Evolutionary conservation across 1,140 invertebrate genomes (phyloP).

Genomic region (Sitobion miscanthi): DNA sequence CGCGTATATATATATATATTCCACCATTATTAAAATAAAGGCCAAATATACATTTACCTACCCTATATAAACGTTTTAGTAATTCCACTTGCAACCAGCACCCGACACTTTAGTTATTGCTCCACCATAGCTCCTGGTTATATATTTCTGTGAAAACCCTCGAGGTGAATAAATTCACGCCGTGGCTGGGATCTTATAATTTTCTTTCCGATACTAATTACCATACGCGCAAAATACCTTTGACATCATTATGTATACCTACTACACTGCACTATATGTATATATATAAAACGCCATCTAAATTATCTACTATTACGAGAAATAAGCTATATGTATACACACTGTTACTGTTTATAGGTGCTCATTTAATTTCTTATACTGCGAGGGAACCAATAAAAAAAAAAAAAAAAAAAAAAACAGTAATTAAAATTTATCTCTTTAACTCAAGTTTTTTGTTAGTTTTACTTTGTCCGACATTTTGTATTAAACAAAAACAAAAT

Average conservation of each 20-base stretch:
- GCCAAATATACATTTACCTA: neutral
- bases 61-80: neutral
- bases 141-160: neutral
- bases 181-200: neutral
- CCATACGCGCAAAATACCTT: neutral
- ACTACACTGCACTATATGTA: neutral
- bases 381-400: neutral
- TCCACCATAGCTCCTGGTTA: neutral
- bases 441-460: slow-evolving; percentile 1
- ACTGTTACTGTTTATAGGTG: neutral
- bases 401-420: neutral
- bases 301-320: neutral
- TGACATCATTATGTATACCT: neutral
- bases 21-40: slow-evolving; percentile 6
- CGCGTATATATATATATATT: neutral
- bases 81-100: neutral
- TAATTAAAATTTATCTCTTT: slow-evolving; percentile 24
- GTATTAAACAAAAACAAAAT: neutral
- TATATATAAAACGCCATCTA: neutral
- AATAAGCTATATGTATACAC: too few species aligned
- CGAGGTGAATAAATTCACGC: slow-evolving; percentile 10
- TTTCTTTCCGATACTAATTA: neutral
- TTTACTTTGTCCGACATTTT: slow-evolving; percentile 10
- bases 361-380: neutral
- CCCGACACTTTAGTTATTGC: neutral